Evolutionary conservation across 2,888 invertebrate genomes (phyloP), one percentile per base, ranked within the genome.

Genomic region (Drosophila paramelanica): DNA sequence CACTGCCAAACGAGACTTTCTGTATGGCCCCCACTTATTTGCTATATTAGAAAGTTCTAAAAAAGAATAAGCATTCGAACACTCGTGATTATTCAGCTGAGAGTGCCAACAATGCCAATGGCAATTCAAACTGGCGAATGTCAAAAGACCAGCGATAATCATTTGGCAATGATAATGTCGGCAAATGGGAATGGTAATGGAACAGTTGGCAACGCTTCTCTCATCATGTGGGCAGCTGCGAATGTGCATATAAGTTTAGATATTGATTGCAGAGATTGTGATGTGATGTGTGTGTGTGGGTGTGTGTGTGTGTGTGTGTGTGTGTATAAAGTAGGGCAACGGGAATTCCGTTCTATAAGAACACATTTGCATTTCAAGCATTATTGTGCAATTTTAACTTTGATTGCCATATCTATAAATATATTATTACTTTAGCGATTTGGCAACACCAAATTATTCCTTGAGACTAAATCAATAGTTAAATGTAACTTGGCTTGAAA

Each of bases 101-200:
- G 57, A 64, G 56, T 67, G 73, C 73, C 62, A 66, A 52, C 68
- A 69, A 42, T 61, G 68, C 66, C 77, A 62, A 60, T 47, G 62
- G 71, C 77, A 75, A 67, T 67, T 17, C 14, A n/a, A 53, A 39
- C 33, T 46, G 57, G 46, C 58, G 42, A 51, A 64, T 53, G 61
- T 59, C 67, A 62, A 50, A 56, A 38, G 27, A 33, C 27, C 43
- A 53, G 51, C 69, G 65, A 77, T 79, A 71, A 72, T 75, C 66
- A 76, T 71, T 82, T 80, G 86, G 73, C 81, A 82, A 71, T 68
- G 67, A 75, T 79, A 82, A 85, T 79, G 64, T 47, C 33, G 33
- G 23, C 38, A 70, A 73, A 64, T 73, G 38, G 51, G 17, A 42
- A 43, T 23, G 53, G 49, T 62, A 67, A 73, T 73, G 76, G 59